Evolutionary conservation across 2,888 invertebrate genomes (phyloP).

Genomic region (Rotaria sp.): DNA sequence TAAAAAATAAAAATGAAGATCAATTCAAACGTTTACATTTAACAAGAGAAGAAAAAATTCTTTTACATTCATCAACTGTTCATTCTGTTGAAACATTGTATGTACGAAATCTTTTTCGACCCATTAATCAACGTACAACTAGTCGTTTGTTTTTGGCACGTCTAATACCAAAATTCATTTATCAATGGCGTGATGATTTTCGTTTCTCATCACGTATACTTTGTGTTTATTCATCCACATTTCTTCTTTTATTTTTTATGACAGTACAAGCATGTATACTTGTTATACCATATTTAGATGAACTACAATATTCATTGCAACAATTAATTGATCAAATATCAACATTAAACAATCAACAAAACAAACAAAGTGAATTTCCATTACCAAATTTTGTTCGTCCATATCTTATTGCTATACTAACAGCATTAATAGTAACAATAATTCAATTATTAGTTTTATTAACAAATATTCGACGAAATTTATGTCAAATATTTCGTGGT

Average conservation of each 20-base stretch:
- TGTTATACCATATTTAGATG: not conserved
- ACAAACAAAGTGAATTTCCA: not conserved
- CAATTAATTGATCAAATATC: too few species aligned
- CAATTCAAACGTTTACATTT: not conserved
- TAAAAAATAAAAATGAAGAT: not conserved
- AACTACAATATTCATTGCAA: not conserved
- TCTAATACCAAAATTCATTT: not conserved
- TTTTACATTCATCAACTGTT: not conserved
- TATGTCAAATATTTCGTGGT: slow-evolving; percentile 6
- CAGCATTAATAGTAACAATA: not conserved
- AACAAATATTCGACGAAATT: not conserved
- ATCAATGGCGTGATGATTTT: slow-evolving; percentile 2
- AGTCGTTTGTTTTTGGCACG: not conserved
- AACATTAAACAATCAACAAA: too few species aligned
- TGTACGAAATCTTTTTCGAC: not conserved
- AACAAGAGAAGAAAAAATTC: not conserved
- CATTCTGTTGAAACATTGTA: not conserved
- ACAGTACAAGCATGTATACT: not conserved
- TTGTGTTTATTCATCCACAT: not conserved
- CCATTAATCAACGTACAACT: not conserved
- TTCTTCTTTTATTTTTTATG: not conserved
- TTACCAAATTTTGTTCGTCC: not conserved
- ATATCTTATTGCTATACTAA: not conserved
- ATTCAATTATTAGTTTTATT: not conserved
- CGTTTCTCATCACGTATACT: not conserved